phyloP scores from a whole-genome alignment of 2,113 vertebrate genomes.

The Psettodes erumei region DNA sequence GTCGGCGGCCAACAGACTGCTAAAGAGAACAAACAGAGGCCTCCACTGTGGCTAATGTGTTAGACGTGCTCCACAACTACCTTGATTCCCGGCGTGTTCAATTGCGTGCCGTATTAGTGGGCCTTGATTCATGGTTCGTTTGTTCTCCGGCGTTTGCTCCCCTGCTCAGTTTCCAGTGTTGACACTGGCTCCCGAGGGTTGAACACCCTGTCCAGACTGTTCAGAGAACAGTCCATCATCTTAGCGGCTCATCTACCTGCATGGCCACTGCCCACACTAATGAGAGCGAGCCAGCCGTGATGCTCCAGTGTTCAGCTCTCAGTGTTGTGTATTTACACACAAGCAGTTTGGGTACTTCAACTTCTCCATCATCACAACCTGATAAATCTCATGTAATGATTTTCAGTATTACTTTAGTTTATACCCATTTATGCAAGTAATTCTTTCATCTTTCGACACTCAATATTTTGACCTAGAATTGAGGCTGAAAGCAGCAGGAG shows the following conservation, averaged over 20 bases:
- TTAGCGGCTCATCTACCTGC: conserved; percentile 61
- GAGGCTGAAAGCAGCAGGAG: not conserved
- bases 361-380: not conserved
- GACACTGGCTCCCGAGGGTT: conserved; percentile 45
- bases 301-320: not conserved
- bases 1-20: not conserved
- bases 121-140: conserved; percentile 46
- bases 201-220: conserved; percentile 44
- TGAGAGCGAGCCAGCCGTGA: conserved; percentile 25
- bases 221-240: conserved; percentile 52
- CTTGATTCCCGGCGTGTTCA: conserved; percentile 22
- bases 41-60: not conserved
- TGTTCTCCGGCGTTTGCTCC: conserved; percentile 40
- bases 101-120: conserved; percentile 29
- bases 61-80: not conserved
- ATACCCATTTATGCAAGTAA: not conserved
- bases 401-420: not conserved
- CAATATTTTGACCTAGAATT: not conserved
- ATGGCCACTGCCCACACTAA: conserved; percentile 39
- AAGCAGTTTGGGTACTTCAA: not conserved
- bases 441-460: not conserved
- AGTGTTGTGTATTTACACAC: conserved; percentile 26
- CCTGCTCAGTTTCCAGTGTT: conserved; percentile 40
- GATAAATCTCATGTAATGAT: conserved; percentile 10
- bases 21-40: conserved; percentile 11